Evolutionary conservation across 1,140 invertebrate genomes (phyloP).

Genomic region (Luehdorfia chinensis): DNA sequence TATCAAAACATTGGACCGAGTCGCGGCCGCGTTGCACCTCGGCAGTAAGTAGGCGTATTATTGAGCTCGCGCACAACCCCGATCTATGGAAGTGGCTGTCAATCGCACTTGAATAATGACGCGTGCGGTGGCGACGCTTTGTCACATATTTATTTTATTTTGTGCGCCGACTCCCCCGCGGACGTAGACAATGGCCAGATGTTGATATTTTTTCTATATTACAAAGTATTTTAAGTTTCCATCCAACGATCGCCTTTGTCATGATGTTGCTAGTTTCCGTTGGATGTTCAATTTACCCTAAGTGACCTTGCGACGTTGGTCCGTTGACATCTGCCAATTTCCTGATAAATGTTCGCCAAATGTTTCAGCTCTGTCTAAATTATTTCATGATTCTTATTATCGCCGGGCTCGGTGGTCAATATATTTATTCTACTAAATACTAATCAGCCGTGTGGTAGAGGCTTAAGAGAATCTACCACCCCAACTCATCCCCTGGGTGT

Average conservation of each 20-base stretch:
- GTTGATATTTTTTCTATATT: constrained; percentile 70
- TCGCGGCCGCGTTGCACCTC: constrained; percentile 30
- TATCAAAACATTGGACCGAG: constrained; percentile 54
- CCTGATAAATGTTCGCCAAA: not conserved
- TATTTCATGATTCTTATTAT: no score
- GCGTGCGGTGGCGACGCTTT: constrained; percentile 55
- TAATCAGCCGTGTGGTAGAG: no score
- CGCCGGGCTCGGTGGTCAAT: no score
- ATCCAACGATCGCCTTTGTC: constrained; percentile 30
- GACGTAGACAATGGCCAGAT: constrained; percentile 69
- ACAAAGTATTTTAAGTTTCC: constrained; percentile 58
- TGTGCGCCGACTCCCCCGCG: constrained; percentile 60
- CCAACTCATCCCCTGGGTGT: no score
- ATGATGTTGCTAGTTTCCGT: constrained; percentile 32
- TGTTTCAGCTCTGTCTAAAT: not conserved
- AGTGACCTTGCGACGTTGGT: constrained; percentile 9
- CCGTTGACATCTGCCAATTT: constrained; percentile 5
- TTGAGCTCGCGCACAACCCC: constrained; percentile 39
- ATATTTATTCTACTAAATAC: no score
- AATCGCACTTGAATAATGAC: constrained; percentile 71
- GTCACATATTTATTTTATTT: constrained; percentile 66
- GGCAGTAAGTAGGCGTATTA: constrained; percentile 72
- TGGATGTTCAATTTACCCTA: constrained; percentile 18
- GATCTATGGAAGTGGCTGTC: constrained; percentile 68
- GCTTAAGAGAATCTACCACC: no score